These are phyloP conservation scores for Syrrhaptes paradoxus DNA, from an alignment of 2,113 vertebrate species.

Conservation along the genomic window DNA sequence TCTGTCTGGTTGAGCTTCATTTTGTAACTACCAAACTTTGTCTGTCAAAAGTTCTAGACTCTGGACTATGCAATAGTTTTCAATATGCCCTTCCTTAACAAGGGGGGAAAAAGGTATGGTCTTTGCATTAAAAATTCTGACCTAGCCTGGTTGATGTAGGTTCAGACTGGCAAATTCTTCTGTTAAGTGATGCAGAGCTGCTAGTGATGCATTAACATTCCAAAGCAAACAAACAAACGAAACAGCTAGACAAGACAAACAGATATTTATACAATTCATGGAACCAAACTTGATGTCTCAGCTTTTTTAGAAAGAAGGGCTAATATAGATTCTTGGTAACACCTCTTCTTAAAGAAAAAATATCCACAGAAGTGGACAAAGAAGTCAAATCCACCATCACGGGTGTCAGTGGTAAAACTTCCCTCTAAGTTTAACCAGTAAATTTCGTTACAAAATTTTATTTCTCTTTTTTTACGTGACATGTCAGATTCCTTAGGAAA, in stretches of 20 bases:
- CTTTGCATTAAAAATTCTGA: neutral
- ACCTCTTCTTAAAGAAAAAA: neutral
- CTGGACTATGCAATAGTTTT: neutral
- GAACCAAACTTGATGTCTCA: neutral
- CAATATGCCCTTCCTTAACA: neutral
- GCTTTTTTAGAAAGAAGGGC: neutral
- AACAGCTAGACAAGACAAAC: neutral
- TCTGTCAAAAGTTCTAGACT: no score
- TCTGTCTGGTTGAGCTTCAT: neutral
- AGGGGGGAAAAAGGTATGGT: fast-evolving
- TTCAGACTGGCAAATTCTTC: neutral
- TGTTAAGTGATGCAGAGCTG: neutral
- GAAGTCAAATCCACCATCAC: neutral
- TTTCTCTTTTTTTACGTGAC: neutral
- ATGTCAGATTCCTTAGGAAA: neutral
- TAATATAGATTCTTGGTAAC: neutral
- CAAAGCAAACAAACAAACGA: neutral
- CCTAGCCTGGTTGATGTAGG: neutral
- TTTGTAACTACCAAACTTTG: neutral
- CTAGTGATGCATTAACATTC: neutral
- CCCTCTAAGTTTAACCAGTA: neutral
- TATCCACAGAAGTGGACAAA: neutral
- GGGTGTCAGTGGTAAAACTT: neutral
- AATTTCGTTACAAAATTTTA: neutral
- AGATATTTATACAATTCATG: neutral